Evolutionary conservation across 2,797 vertebrate species (phyloP), one percentile per base, ranked within the genome.

Genomic region (Alca torda): DNA sequence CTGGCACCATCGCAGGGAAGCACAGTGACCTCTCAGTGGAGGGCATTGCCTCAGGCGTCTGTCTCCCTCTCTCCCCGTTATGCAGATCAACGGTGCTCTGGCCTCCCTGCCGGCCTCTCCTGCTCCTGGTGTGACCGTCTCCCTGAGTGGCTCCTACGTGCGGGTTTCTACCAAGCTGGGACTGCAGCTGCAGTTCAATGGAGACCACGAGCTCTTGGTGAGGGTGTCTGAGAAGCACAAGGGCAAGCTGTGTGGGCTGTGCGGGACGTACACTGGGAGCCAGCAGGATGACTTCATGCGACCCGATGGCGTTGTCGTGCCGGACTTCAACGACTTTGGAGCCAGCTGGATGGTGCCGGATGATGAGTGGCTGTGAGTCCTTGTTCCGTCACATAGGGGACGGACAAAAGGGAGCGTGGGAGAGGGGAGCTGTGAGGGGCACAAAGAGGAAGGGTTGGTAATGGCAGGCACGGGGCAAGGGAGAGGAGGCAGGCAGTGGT

Each of bases 291-390:
- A 98, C 94, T 97, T 98, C 77, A 86, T 24, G 54, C 84, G 92
- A 46, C 97, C 97, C 5, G 41, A 35, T 19, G 98, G 98, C 2
- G 9, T 56, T 2, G 12, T 75, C 1, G 95, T 96, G 56, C 37
- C 97, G 4, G 53, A 83, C 7, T 84, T 94, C 80, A 95, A 95
- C 2, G 86, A 87, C 51, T 98, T 98, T 45, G 98, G 97, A 68
- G 18, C 57, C 4, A 95, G 91, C 0, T 98, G 98, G 98, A 90
- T n/a, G 43, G 35, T 97, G 8, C 94, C 95, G 0, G 16, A 97
- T 21, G 87, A 81, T 3, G 83, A 96, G 54, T 97, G 98, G 95
- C 84, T 45, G 98, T 99, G 92, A 98, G 98, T 97, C 56, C 43
- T 74, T 41, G 39, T 69, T 84, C 26, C 4, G 1, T 30, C 6